These are phyloP conservation scores for Teleiodes luculella DNA, from an alignment of 2,888 invertebrate genomes.

Conservation along the genomic window DNA sequence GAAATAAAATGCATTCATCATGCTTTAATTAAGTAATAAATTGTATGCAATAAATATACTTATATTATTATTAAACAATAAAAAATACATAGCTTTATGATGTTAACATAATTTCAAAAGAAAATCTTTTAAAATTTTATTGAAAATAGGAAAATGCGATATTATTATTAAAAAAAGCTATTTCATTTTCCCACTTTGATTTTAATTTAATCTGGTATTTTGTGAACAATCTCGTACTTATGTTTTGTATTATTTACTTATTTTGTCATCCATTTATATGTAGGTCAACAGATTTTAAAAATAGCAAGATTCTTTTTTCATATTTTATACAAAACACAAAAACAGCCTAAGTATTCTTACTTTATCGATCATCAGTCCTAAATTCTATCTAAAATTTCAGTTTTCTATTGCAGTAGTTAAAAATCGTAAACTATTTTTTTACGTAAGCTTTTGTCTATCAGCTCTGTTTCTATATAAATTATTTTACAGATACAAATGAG, in stretches of 20 bases:
- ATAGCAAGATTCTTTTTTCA: neutral
- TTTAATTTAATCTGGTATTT: neutral
- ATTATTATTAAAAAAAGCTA: no score
- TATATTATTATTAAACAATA: neutral
- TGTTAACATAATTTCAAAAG: neutral
- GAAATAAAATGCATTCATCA: conserved; percentile 34
- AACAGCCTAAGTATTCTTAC: neutral
- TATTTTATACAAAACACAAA: neutral
- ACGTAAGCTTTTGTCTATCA: no score
- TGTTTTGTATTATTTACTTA: no score
- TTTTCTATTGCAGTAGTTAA: no score
- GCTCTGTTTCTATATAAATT: no score
- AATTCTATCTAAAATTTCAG: neutral
- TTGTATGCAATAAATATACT: neutral
- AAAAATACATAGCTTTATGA: no score
- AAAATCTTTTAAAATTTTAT: no score
- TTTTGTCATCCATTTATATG: no score
- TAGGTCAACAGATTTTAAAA: neutral
- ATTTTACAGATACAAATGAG: neutral
- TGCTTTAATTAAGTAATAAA: neutral
- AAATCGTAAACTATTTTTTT: no score
- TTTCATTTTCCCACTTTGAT: no score
- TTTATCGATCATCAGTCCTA: neutral
- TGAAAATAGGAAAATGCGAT: no score
- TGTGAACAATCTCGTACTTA: neutral